Evolutionary conservation across 2,113 vertebrate genomes (phyloP).

Genomic region (Chaetodon auriga): DNA sequence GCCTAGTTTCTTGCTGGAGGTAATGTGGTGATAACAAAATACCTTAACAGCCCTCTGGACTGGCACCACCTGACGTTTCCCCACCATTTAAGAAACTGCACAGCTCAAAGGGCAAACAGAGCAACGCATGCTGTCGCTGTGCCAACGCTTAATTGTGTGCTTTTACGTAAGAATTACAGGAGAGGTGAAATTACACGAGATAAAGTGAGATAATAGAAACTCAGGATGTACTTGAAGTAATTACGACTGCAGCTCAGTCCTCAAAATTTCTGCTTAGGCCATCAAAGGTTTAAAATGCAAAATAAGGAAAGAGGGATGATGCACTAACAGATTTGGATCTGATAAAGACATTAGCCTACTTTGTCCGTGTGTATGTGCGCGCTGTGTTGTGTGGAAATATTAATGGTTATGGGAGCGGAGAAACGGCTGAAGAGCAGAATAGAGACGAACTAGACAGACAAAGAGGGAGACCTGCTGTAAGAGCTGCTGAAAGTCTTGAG

Average conservation of each 20-base stretch:
- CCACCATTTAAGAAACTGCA: conserved; percentile 1
- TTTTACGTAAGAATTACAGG: neutral
- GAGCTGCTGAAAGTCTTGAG: conserved; percentile 25
- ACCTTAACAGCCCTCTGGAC: conserved; percentile 33
- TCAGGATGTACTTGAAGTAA: neutral
- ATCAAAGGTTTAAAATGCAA: conserved; percentile 31
- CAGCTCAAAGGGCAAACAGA: conserved; percentile 56
- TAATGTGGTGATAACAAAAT: conserved; percentile 68
- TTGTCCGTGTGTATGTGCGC: conserved; percentile 9
- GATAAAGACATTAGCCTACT: conserved; percentile 49
- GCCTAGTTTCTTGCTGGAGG: conserved; percentile 44
- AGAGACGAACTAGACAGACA: conserved; percentile 17
- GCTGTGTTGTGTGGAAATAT: conserved; percentile 6
- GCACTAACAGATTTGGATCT: conserved; percentile 30
- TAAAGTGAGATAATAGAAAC: conserved; percentile 37
- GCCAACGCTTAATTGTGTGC: neutral
- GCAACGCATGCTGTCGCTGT: neutral
- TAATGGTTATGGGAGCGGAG: conserved; percentile 8
- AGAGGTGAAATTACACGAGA: conserved; percentile 2
- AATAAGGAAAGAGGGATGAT: conserved; percentile 7
- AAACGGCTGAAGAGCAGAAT: neutral
- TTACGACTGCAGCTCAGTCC: neutral
- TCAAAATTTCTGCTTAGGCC: neutral
- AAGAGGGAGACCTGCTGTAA: conserved; percentile 18
- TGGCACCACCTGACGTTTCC: conserved; percentile 48